These are phyloP conservation scores for Mandrillus leucophaeus DNA, from an alignment of 2,113 vertebrate species.

Conservation along the genomic window DNA sequence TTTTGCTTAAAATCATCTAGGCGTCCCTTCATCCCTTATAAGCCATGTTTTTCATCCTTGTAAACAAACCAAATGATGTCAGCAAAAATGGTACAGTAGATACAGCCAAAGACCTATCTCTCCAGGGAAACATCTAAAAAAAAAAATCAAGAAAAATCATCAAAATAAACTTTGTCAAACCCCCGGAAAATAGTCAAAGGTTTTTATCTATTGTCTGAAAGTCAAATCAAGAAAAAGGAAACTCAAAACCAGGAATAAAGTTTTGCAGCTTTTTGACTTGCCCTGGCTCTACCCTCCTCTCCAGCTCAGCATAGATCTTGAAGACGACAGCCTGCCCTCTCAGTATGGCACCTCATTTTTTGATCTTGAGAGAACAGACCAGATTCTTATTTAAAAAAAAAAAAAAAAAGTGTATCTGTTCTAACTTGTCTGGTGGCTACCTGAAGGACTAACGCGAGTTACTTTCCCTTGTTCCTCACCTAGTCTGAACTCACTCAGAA, in stretches of 20 bases:
- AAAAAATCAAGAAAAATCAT: slow-evolving; percentile 21
- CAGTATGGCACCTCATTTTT: background rate
- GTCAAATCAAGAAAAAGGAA: background rate
- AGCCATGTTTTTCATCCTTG: slow-evolving; percentile 39
- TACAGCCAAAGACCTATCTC: background rate
- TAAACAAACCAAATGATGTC: background rate
- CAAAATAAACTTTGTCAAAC: slow-evolving; percentile 48
- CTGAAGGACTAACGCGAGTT: background rate
- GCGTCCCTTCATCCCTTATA: slow-evolving; percentile 8
- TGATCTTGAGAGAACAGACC: background rate
- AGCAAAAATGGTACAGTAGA: background rate
- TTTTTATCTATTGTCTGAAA: background rate
- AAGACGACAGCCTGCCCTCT: background rate
- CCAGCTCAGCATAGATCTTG: background rate
- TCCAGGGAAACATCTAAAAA: background rate
- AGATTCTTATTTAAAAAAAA: background rate
- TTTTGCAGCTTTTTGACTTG: background rate
- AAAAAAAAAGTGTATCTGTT: background rate
- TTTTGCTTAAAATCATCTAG: slow-evolving; percentile 36
- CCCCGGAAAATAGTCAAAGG: slow-evolving; percentile 1
- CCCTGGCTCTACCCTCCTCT: background rate
- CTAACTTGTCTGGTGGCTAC: background rate
- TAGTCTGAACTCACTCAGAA: background rate
- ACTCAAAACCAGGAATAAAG: background rate
- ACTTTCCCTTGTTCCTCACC: background rate